Percentiles rank a stretch among this genome's conserved stretches.
Conservation (phyloP, 2,113 vertebrate species). For the Camarhynchus parvulus region DNA sequence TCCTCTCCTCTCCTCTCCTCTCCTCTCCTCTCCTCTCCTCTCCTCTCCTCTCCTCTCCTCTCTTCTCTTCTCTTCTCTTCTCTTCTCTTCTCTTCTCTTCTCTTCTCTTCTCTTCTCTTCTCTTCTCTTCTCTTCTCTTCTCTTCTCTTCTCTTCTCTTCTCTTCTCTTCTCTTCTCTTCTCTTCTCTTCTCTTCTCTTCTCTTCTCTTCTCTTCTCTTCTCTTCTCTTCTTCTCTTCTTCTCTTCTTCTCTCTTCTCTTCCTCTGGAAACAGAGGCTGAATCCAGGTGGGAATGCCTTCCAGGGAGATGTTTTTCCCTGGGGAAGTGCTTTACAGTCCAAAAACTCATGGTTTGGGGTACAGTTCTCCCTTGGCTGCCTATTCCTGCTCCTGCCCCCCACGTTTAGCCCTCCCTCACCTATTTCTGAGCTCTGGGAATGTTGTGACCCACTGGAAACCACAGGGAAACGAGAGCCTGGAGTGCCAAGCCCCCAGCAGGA, state of each 20-base stretch:
- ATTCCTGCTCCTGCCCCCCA: background rate
- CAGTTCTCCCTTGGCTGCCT: background rate
- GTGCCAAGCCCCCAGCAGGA: background rate
- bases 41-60: too few relatives aligned
- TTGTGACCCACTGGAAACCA: background rate
- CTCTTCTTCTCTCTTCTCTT: too few relatives aligned
- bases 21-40: too few relatives aligned
- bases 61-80: too few relatives aligned
- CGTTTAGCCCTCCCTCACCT: background rate
- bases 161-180: background rate
- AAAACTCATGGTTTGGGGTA: background rate
- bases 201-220: too few relatives aligned
- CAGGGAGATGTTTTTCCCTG: background rate
- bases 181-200: too few relatives aligned
- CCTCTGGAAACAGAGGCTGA: background rate
- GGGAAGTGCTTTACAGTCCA: background rate
- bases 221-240: too few relatives aligned
- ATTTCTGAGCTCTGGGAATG: background rate
- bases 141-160: too few relatives aligned
- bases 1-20: too few relatives aligned
- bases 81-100: too few relatives aligned
- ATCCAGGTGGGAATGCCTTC: background rate
- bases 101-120: too few relatives aligned
- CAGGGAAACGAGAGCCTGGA: background rate
- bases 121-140: too few relatives aligned